A percentile compares a stretch with the other conserved stretches of the same genome.
phyloP scores from a whole-genome alignment of 2,888 invertebrate species.

The Cantharis nigra region DNA sequence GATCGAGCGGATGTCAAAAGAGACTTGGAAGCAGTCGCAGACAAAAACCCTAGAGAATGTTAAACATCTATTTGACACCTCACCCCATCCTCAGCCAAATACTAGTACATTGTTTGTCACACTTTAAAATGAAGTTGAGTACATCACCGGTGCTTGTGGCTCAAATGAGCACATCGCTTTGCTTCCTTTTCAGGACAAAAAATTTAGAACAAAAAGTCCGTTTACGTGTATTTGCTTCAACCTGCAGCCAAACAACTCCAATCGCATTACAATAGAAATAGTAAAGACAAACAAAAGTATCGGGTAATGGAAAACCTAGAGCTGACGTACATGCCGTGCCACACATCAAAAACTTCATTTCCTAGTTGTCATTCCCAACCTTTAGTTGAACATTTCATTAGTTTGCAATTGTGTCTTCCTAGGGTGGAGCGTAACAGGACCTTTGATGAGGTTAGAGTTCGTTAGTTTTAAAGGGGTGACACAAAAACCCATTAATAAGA shows the following conservation, averaged over 20 bases:
- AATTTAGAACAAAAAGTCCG: background rate
- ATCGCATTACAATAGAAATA: constrained; percentile 17
- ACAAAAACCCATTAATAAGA: constrained; percentile 25
- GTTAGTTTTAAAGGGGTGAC: constrained; percentile 31
- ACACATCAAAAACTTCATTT: constrained; percentile 48
- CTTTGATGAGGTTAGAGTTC: constrained; percentile 47
- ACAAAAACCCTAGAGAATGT: constrained; percentile 22
- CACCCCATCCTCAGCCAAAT: constrained; percentile 10
- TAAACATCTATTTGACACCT: constrained; percentile 20
- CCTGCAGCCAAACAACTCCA: constrained; percentile 2
- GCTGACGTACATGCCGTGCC: constrained; percentile 22
- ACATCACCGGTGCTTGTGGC: constrained; percentile 3
- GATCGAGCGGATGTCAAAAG: constrained; percentile 16
- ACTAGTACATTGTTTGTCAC: constrained; percentile 13
- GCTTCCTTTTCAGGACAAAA: background rate
- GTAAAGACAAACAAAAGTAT: constrained; percentile 23
- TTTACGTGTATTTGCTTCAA: background rate
- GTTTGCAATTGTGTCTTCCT: constrained; percentile 38
- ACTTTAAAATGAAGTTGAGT: constrained; percentile 14
- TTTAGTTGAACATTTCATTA: constrained; percentile 46
- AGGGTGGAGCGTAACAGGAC: constrained; percentile 27
- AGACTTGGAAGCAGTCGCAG: constrained; percentile 5
- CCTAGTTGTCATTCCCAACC: constrained; percentile 49
- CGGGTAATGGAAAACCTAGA: constrained; percentile 26
- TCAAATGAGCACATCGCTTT: constrained; percentile 1